These are phyloP conservation scores for Artibeus lituratus DNA, from an alignment of 2,797 vertebrate species.

Conservation along the genomic window DNA sequence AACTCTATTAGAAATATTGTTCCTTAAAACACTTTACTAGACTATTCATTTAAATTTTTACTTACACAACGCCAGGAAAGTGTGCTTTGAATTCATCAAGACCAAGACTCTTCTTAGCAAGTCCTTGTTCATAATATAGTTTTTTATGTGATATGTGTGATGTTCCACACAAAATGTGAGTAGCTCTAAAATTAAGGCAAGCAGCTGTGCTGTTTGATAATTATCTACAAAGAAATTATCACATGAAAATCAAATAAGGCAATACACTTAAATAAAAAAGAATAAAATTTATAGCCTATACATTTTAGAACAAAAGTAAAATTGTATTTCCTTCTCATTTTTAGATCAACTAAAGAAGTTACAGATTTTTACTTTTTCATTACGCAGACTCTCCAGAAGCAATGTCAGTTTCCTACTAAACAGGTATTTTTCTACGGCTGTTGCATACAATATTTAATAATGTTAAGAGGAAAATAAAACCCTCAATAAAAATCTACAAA, in stretches of 20 bases:
- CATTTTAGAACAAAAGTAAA: constrained; percentile 11
- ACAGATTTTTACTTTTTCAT: constrained; percentile 5
- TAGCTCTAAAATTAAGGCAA: constrained; percentile 94
- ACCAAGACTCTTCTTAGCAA: constrained; percentile 92
- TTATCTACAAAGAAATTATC: constrained; percentile 88
- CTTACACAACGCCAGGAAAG: constrained; percentile 97
- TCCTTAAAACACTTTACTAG: constrained; percentile 42
- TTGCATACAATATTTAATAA: constrained; percentile 32
- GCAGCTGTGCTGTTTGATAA: constrained; percentile 94
- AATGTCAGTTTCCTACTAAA: background rate
- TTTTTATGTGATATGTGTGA: constrained; percentile 92
- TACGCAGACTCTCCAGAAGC: background rate
- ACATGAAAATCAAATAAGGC: constrained; percentile 42
- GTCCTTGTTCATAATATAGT: constrained; percentile 96
- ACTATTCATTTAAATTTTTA: constrained; percentile 66
- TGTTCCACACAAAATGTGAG: constrained; percentile 96
- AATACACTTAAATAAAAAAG: constrained; percentile 6
- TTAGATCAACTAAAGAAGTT: constrained; percentile 1
- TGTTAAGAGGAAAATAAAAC: constrained; percentile 5
- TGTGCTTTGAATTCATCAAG: constrained; percentile 98
- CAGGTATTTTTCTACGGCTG: background rate
- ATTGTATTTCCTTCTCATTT: background rate
- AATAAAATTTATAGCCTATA: background rate
- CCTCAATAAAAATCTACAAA: background rate
- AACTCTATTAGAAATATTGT: constrained; percentile 26